Evolutionary conservation across 2,113 vertebrate species (phyloP).

Genomic region (Paratilapia polleni): DNA sequence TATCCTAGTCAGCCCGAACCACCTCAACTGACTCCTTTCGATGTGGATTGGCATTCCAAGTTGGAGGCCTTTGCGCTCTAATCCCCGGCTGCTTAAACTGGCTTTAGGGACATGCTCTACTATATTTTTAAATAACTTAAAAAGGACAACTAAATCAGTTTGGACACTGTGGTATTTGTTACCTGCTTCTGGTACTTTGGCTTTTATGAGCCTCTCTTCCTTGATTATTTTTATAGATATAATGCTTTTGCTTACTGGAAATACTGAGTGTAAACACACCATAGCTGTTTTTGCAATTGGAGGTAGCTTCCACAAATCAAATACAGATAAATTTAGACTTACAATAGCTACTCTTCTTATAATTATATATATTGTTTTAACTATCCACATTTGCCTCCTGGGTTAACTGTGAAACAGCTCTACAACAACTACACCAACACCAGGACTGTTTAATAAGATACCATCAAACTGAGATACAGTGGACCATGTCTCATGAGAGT

Average conservation of each 20-base stretch:
- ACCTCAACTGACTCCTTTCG: background rate
- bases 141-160: no score
- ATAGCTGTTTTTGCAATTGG: constrained; percentile 21
- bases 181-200: background rate
- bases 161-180: background rate
- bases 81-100: background rate
- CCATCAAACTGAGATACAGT: background rate
- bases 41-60: background rate
- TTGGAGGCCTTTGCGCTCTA: background rate
- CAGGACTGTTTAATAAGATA: background rate
- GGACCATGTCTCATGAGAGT: constrained; percentile 80
- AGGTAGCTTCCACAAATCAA: constrained; percentile 34
- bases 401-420: background rate
- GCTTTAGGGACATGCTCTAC: background rate
- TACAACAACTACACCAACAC: background rate
- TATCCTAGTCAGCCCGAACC: no score
- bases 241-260: background rate
- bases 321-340: background rate
- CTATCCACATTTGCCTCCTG: background rate
- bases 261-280: constrained; percentile 9
- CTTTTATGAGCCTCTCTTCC: background rate
- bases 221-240: background rate
- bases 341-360: background rate
- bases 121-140: background rate
- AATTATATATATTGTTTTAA: background rate